Evolutionary conservation across 2,888 invertebrate genomes (phyloP).

Genomic region (Tetheella fluctuosa): DNA sequence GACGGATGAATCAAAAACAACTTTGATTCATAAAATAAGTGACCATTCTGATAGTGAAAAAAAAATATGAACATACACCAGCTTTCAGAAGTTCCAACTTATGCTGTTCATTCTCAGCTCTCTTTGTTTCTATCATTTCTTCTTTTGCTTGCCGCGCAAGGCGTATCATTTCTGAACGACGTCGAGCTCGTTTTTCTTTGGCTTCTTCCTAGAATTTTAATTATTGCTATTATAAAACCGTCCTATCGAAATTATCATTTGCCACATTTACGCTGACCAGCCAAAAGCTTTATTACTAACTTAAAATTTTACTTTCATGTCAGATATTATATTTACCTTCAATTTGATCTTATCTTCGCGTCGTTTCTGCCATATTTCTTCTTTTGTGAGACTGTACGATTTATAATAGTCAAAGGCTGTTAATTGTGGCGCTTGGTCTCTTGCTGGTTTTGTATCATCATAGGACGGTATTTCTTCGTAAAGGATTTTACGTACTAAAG

Average conservation of each 20-base stretch:
- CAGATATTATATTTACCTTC: conserved; percentile 40
- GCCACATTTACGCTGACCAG: too few species aligned
- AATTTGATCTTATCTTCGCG: conserved; percentile 42
- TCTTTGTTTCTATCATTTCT: conserved; percentile 52
- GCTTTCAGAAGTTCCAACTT: conserved; percentile 62
- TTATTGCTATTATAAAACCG: too few species aligned
- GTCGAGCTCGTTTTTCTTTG: conserved; percentile 49
- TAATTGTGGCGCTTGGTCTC: conserved; percentile 38
- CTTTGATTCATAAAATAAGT: too few species aligned
- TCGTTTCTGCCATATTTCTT: conserved; percentile 54
- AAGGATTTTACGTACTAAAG: conserved; percentile 64
- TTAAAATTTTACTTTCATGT: too few species aligned
- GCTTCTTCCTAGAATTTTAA: conserved; percentile 49
- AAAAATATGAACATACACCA: conserved; percentile 54
- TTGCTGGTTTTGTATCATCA: conserved; percentile 48
- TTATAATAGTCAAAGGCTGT: conserved; percentile 71
- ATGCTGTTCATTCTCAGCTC: conserved; percentile 47
- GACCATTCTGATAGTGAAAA: too few species aligned
- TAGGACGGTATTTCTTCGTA: conserved; percentile 61
- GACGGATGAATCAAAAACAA: too few species aligned
- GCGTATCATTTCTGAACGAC: conserved; percentile 67
- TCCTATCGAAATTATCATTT: too few species aligned
- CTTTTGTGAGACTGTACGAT: conserved; percentile 57
- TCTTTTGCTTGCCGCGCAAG: conserved; percentile 61
- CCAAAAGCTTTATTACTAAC: too few species aligned